Conservation (phyloP, 2,888 invertebrate genomes). For the Ditula angustiorana region DNA sequence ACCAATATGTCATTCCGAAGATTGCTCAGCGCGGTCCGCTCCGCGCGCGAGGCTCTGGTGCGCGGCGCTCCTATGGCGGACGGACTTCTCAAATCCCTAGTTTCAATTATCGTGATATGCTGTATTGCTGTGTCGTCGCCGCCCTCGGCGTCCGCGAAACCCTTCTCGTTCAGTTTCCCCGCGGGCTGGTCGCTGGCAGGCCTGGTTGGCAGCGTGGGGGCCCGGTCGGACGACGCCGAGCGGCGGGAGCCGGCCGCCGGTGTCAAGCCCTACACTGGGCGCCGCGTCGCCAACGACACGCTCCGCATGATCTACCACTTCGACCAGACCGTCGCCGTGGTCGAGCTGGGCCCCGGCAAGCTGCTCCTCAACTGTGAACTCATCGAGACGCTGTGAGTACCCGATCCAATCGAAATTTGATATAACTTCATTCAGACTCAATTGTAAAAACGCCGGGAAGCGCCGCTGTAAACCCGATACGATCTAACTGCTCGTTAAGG, state of each 20-base stretch:
- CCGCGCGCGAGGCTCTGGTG: constrained; percentile 71
- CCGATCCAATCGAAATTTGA: neutral
- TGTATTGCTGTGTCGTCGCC: constrained; percentile 79
- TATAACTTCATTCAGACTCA: neutral
- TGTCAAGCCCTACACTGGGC: constrained; percentile 87
- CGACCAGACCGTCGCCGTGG: constrained; percentile 93
- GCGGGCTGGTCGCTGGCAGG: constrained; percentile 80
- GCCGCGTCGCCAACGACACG: constrained; percentile 87
- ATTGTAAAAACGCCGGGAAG: constrained; percentile 6
- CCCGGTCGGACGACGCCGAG: constrained; percentile 65
- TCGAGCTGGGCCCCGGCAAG: constrained; percentile 90
- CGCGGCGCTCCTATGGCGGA: constrained; percentile 75
- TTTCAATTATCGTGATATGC: constrained; percentile 74
- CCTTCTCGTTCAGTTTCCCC: constrained; percentile 78
- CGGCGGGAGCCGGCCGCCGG: constrained; percentile 69
- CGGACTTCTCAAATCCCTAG: constrained; percentile 71
- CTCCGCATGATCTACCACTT: constrained; percentile 91
- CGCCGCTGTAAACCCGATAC: neutral
- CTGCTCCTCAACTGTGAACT: constrained; percentile 91
- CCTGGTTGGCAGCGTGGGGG: constrained; percentile 72
- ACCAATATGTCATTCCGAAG: constrained; percentile 71
- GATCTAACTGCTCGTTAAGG: constrained; percentile 9
- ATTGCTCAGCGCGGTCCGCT: constrained; percentile 72
- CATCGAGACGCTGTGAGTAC: constrained; percentile 94
- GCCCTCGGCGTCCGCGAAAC: constrained; percentile 77